Conservation (phyloP, 1,140 invertebrate species). For the Monomorium pharaonis region DNA sequence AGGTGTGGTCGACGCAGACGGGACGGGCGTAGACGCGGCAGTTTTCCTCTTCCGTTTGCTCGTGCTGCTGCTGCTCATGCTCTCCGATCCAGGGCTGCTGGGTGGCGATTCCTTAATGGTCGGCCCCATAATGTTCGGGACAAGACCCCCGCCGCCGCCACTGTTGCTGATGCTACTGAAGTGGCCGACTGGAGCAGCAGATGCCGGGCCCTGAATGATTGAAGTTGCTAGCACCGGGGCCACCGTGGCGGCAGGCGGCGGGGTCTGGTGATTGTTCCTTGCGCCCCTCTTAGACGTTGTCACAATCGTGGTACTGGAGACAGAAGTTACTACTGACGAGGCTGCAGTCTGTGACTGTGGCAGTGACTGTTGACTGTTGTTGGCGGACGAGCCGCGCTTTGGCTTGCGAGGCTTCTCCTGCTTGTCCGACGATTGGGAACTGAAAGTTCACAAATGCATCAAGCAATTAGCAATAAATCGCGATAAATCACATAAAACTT, state of each 20-base stretch:
- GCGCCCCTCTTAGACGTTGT: constrained; percentile 78
- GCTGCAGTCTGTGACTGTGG: constrained; percentile 58
- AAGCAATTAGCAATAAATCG: not conserved
- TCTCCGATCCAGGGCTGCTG: constrained; percentile 88
- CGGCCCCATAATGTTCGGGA: constrained; percentile 79
- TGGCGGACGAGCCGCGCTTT: constrained; percentile 78
- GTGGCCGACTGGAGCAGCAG: constrained; percentile 73
- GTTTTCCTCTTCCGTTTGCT: constrained; percentile 84
- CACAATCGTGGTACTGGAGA: constrained; percentile 73
- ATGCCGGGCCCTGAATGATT: constrained; percentile 79
- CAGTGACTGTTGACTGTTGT: constrained; percentile 72
- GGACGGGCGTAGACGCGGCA: constrained; percentile 75
- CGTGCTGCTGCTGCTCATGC: constrained; percentile 81
- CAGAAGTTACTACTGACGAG: constrained; percentile 65
- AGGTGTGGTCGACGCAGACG: constrained; percentile 81
- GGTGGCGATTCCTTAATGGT: constrained; percentile 88
- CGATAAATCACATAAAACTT: not conserved
- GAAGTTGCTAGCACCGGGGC: constrained; percentile 76
- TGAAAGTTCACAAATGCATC: constrained; percentile 62
- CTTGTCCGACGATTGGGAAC: constrained; percentile 84
- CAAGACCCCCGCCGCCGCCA: constrained; percentile 63
- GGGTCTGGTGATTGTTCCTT: constrained; percentile 78
- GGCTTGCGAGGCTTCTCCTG: constrained; percentile 81
- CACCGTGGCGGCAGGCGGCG: constrained; percentile 77
- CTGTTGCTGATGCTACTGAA: constrained; percentile 78